Evolutionary conservation across 1,140 invertebrate species (phyloP).

Genomic region (Bursaphelenchus mucronatus): DNA sequence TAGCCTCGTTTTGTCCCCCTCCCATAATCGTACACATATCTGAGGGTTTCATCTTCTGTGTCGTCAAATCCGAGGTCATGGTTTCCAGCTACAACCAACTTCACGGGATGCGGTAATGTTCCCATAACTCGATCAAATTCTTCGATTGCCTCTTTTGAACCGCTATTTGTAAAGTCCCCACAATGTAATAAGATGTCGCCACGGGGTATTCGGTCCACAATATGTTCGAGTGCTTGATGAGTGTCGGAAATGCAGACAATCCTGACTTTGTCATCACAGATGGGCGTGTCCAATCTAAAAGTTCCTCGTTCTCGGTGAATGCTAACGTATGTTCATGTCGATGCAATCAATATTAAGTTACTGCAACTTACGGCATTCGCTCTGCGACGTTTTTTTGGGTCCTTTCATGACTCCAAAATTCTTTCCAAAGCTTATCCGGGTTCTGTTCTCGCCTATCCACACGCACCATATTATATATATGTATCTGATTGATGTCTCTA

Average conservation of each 20-base stretch:
- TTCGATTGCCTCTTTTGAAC: constrained; percentile 71
- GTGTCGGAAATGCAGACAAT: constrained; percentile 55
- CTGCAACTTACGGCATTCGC: too few species aligned
- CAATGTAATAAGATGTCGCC: constrained; percentile 73
- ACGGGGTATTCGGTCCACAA: constrained; percentile 36
- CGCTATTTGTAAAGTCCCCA: constrained; percentile 79
- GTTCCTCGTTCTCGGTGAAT: too few species aligned
- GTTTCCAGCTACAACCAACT: constrained; percentile 82
- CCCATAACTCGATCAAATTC: constrained; percentile 69
- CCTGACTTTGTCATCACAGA: constrained; percentile 32
- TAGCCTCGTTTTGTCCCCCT: constrained; percentile 49
- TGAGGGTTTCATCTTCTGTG: constrained; percentile 29
- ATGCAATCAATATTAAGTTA: too few species aligned
- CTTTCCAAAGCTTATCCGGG: too few species aligned
- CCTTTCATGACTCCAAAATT: too few species aligned
- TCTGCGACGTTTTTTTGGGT: too few species aligned
- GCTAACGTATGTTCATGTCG: too few species aligned
- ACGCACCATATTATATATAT: too few species aligned
- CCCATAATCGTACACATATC: background rate
- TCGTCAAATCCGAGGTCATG: constrained; percentile 79
- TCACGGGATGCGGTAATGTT: constrained; percentile 74
- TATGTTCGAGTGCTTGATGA: constrained; percentile 40
- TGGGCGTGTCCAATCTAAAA: constrained; percentile 40
- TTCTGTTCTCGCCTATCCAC: too few species aligned
- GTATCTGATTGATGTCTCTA: too few species aligned